These are phyloP conservation scores for Poeciliopsis gracilis DNA, from an alignment of 2,797 vertebrate genomes.

Conservation along the genomic window DNA sequence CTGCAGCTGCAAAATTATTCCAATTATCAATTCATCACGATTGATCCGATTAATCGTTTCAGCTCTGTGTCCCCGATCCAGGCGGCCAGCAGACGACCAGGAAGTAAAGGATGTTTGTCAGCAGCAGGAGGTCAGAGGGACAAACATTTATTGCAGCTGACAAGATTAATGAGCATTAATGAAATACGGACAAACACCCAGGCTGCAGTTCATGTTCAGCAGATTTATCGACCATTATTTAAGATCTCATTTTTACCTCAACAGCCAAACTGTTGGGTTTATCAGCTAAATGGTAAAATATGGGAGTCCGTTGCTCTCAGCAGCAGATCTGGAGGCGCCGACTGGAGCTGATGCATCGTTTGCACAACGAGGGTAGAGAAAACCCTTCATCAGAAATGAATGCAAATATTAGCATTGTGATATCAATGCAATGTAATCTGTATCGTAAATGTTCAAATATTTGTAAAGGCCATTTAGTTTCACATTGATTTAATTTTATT, in stretches of 20 bases:
- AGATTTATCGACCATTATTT: neutral
- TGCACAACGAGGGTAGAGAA: neutral
- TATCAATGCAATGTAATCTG: neutral
- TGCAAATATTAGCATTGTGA: neutral
- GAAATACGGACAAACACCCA: neutral
- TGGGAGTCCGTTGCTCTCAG: neutral
- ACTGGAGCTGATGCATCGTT: neutral
- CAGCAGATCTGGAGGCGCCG: neutral
- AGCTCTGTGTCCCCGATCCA: no score
- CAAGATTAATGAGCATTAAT: neutral
- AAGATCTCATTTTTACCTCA: neutral
- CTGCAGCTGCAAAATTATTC: no score
- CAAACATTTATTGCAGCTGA: neutral
- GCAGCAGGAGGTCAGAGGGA: neutral
- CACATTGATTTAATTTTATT: neutral
- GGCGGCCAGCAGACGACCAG: neutral
- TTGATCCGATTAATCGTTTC: no score
- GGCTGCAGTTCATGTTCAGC: neutral
- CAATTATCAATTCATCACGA: no score
- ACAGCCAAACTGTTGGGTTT: neutral
- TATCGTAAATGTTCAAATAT: neutral
- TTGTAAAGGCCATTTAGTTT: neutral
- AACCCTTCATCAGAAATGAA: neutral
- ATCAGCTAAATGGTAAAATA: neutral
- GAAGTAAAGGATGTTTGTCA: neutral